A percentile compares a stretch with the other conserved stretches of the same genome.
phyloP scores from a whole-genome alignment of 1,140 invertebrate species.

The Drosophila ironensis region DNA sequence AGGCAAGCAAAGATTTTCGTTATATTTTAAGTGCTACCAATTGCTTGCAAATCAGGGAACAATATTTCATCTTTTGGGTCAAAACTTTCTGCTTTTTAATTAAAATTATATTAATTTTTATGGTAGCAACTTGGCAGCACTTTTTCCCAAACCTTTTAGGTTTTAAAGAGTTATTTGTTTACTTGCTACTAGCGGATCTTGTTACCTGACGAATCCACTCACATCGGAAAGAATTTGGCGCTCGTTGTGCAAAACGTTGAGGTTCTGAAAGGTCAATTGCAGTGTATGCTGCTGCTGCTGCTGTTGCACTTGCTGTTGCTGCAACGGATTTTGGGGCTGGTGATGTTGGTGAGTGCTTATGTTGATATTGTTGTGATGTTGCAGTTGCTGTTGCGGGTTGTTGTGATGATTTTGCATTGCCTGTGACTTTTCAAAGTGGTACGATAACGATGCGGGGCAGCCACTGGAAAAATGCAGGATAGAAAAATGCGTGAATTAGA shows the following conservation, averaged over 20 bases:
- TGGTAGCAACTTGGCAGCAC: constrained; percentile 1
- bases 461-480: constrained; percentile 28
- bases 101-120: too few species aligned
- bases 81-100: too few species aligned
- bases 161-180: constrained; percentile 12
- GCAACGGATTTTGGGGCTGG: constrained; percentile 30
- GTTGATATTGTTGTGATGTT: constrained; percentile 35
- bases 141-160: neutral
- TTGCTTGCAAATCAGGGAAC: neutral
- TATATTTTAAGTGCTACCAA: constrained; percentile 7
- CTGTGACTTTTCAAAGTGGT: constrained; percentile 72
- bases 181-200: constrained; percentile 41
- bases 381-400: constrained; percentile 26
- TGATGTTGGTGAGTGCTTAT: constrained; percentile 80
- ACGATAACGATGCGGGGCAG: constrained; percentile 62
- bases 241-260: constrained; percentile 83
- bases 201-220: constrained; percentile 86
- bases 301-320: constrained; percentile 39
- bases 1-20: too few species aligned
- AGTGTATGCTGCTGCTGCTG: constrained; percentile 84
- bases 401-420: neutral
- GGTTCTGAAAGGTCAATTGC: constrained; percentile 87
- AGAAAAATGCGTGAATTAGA: too few species aligned
- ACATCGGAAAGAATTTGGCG: constrained; percentile 88
- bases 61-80: too few species aligned